These are phyloP conservation scores for Colius striatus DNA, from an alignment of 2,113 vertebrate genomes.

Conservation along the genomic window DNA sequence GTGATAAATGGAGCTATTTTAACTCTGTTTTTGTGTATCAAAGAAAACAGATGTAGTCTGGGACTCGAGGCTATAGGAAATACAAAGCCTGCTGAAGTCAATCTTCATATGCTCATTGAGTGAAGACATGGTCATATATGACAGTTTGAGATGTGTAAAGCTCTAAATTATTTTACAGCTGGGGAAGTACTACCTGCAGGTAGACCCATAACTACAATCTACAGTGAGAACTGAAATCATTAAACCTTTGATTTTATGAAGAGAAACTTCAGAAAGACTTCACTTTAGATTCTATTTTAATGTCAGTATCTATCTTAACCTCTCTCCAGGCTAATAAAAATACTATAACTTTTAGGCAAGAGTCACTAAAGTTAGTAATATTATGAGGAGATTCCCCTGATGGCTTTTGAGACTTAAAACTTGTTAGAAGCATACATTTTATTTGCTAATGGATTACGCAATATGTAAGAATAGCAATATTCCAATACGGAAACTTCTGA, in stretches of 20 bases:
- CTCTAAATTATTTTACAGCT: constrained; percentile 35
- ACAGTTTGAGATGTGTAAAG: constrained; percentile 34
- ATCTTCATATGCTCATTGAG: constrained; percentile 69
- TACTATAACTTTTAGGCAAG: neutral
- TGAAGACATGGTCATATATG: constrained; percentile 68
- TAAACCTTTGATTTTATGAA: neutral
- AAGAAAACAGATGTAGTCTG: constrained; percentile 98
- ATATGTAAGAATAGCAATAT: neutral
- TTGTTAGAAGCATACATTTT: neutral
- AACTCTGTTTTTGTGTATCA: constrained; percentile 90
- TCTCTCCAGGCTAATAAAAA: neutral
- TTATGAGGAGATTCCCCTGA: neutral
- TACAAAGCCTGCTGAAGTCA: constrained; percentile 85
- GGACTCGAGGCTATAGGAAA: constrained; percentile 87
- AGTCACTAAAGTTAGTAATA: neutral
- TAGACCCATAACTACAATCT: constrained; percentile 1
- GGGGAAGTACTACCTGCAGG: neutral
- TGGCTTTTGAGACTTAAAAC: neutral
- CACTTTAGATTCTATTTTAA: neutral
- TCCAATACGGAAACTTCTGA: neutral
- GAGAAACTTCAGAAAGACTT: neutral
- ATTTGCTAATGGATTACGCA: neutral
- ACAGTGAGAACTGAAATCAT: neutral
- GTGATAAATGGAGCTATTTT: constrained; percentile 97
- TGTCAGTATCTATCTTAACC: neutral